These are phyloP conservation scores for Eudyptes chrysolophus DNA, from an alignment of 2,113 vertebrate species.

Conservation along the genomic window DNA sequence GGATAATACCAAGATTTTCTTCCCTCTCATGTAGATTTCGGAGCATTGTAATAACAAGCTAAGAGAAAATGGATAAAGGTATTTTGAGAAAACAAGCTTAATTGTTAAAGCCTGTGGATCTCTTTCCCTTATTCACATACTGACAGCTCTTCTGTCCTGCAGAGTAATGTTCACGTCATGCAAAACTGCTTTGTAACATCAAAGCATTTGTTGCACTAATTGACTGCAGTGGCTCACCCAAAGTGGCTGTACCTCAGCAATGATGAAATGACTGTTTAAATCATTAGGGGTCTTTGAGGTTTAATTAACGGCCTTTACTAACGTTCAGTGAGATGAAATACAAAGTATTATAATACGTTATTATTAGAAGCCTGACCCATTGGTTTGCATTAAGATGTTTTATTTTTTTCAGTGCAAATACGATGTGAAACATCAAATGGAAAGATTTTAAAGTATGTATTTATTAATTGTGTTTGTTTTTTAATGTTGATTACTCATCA, in stretches of 20 bases:
- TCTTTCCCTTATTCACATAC: neutral
- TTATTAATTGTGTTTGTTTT: neutral
- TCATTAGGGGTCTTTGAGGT: neutral
- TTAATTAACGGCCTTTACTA: neutral
- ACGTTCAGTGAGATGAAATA: neutral
- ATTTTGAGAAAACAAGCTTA: neutral
- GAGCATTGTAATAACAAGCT: neutral
- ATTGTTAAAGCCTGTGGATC: neutral
- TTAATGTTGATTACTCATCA: neutral
- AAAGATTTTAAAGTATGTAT: neutral
- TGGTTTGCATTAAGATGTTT: neutral
- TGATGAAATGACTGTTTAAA: neutral
- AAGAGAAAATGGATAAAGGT: neutral
- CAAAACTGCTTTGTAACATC: conserved; percentile 31
- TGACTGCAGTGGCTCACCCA: neutral
- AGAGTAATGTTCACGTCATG: neutral
- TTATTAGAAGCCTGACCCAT: neutral
- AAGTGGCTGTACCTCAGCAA: neutral
- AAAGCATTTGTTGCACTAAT: conserved; percentile 25
- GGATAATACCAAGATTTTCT: neutral
- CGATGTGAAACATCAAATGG: neutral
- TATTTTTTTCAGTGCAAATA: neutral
- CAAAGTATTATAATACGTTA: neutral
- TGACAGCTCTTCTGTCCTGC: neutral
- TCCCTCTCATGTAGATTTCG: neutral